A percentile compares a stretch with the other conserved stretches of the same genome.
Evolutionary conservation across 2,113 vertebrate species (phyloP).

Genomic region (Dasyurus viverrinus): DNA sequence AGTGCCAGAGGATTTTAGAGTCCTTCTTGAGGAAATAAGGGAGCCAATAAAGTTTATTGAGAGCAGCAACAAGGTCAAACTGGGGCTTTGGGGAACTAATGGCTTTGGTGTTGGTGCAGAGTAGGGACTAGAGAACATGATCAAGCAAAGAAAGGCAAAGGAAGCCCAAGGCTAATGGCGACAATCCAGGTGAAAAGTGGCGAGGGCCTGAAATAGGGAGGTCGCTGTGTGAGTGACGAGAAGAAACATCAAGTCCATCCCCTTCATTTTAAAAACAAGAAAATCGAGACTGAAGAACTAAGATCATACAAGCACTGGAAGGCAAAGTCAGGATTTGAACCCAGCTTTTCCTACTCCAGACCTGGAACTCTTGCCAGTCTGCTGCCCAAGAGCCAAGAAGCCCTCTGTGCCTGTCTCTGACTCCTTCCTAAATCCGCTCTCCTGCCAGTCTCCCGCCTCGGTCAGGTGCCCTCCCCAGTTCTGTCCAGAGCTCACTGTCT

Average conservation of each 20-base stretch:
- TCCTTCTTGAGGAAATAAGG: not conserved
- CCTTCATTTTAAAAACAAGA: not conserved
- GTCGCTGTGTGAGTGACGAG: not conserved
- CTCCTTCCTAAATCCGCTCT: not conserved
- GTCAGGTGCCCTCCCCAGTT: not conserved
- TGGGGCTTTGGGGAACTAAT: not conserved
- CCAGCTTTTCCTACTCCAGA: not conserved
- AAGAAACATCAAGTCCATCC: not conserved
- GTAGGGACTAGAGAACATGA: not conserved
- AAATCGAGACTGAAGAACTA: not conserved
- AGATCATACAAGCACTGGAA: not conserved
- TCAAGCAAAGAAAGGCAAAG: not conserved
- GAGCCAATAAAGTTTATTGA: not conserved
- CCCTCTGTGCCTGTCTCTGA: not conserved
- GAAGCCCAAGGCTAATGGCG: not conserved
- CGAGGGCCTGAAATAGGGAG: not conserved
- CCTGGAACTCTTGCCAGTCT: not conserved
- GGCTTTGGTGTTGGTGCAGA: not conserved
- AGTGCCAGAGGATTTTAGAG: not conserved
- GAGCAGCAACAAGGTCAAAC: not conserved
- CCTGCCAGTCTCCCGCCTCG: slow-evolving; percentile 15
- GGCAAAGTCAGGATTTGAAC: not conserved
- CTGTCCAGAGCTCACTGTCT: not conserved
- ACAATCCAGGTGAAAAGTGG: not conserved
- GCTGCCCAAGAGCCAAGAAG: slow-evolving; percentile 14